A percentile compares a stretch with the other conserved stretches of the same genome.
Evolutionary conservation across 2,797 vertebrate species (phyloP).

Genomic region (Falco cherrug): DNA sequence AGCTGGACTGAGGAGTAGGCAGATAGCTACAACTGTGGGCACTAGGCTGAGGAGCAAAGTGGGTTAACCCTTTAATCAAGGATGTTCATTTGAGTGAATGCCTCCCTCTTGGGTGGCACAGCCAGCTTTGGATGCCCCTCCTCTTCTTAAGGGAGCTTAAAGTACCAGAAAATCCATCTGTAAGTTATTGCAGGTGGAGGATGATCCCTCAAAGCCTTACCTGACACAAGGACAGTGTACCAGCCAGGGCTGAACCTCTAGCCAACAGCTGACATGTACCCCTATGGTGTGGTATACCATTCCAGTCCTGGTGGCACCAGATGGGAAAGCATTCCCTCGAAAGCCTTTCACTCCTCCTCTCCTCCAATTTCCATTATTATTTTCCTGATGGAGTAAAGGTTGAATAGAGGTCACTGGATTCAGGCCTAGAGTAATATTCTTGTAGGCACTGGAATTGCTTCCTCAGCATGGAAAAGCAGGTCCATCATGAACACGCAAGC

Average conservation of each 20-base stretch:
- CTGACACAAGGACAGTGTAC: neutral
- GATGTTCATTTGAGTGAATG: neutral
- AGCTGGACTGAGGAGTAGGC: neutral
- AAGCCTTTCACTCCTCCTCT: neutral
- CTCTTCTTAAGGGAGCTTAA: neutral
- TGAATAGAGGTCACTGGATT: neutral
- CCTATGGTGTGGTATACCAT: rapidly evolving
- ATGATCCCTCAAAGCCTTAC: neutral
- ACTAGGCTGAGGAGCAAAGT: neutral
- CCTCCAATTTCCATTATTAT: neutral
- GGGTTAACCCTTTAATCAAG: neutral
- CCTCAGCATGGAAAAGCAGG: neutral
- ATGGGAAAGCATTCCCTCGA: neutral
- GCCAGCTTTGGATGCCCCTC: neutral
- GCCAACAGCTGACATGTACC: rapidly evolving
- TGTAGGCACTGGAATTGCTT: neutral
- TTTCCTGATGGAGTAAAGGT: neutral
- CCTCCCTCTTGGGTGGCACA: neutral
- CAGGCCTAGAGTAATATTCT: neutral
- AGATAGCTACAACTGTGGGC: neutral
- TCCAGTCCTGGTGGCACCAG: neutral
- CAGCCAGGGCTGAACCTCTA: neutral
- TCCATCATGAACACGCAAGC: neutral
- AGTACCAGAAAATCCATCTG: neutral
- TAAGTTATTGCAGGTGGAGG: neutral